Conservation (phyloP, 2,797 vertebrate genomes). For the Buceros bicornis region DNA sequence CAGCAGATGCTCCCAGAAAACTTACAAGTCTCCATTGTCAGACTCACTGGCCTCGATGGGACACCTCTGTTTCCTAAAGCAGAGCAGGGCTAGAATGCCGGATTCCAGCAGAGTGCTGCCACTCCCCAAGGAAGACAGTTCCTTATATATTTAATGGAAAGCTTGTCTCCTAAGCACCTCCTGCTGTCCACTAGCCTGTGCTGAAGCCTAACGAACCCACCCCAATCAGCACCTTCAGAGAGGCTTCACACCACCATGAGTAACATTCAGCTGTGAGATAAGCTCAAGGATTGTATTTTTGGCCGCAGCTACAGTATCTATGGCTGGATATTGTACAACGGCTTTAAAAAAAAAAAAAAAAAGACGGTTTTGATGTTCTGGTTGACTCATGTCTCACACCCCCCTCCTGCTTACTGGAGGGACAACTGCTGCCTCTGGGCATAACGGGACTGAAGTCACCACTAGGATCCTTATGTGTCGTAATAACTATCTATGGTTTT, state of each 20-base stretch:
- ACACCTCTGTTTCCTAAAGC: not conserved
- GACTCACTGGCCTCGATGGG: not conserved
- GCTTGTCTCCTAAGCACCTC: not conserved
- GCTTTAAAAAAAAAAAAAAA: not conserved
- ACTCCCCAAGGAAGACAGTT: not conserved
- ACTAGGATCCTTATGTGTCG: not conserved
- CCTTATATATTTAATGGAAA: not conserved
- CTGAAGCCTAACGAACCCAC: not conserved
- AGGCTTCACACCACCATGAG: not conserved
- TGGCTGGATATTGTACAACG: not conserved
- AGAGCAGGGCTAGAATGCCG: not conserved
- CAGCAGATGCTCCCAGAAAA: not conserved
- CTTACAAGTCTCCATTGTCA: not conserved
- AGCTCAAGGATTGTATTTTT: not conserved
- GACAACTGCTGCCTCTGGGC: not conserved
- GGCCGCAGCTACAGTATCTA: not conserved
- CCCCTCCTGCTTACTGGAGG: not conserved
- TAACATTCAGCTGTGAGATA: not conserved
- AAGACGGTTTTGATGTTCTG: not conserved
- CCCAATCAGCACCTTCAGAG: not conserved
- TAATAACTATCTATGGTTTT: not conserved
- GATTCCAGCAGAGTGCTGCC: not conserved
- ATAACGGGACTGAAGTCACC: not conserved
- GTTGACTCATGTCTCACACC: not conserved
- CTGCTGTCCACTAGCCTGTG: not conserved